Base-by-base conservation (phyloP, 2,797 vertebrate genomes). In the Tinamus major region DNA sequence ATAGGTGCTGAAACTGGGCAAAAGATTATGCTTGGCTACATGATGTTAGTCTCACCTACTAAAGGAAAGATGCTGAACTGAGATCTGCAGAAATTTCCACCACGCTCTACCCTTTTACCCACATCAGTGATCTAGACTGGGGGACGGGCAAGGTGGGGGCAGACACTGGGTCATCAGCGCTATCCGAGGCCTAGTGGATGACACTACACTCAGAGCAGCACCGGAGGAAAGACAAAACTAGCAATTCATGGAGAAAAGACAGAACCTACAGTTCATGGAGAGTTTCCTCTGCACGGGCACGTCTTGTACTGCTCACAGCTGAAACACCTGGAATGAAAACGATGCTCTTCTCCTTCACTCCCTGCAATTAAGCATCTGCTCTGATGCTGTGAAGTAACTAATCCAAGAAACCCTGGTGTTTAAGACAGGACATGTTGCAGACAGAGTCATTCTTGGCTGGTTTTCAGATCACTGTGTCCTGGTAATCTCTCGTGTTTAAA, bases 391-490 rank as follows among this genome's bases (percentile, higher is more conserved):
- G 39, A 72, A 84, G 41, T 59, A 81, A 76, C 23, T 62, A 27
- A 26, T 18, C 53, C 70, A 64, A 23, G 55, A 2, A 3, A 71
- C 33, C n/a, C 0, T 0, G 26, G 37, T 29, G 39, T 71, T 20
- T 85, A 62, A 90, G 44, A 74, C 26, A 58, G 53, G 62, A 92
- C n/a, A 14, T 0, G 0, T 12, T 64, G 39, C 37, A 89, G 49
- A 37, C 63, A 7, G 27, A 74, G 12, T 62, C 35, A 51, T 21
- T 89, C 53, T 68, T 26, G 62, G 13, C 23, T 89, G 26, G 15
- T 78, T 85, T 90, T 80, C 76, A 80, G 86, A 78, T 10, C 46
- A 35, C 35, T 82, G 58, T 51, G 41, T 77, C 61, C 55, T 37
- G 23, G 55, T 84, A 41, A 55, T 35, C 51, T 65, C 53, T 68